Evolutionary conservation across 1,140 invertebrate species (phyloP).

Genomic region (Drosophila nigrodunni): DNA sequence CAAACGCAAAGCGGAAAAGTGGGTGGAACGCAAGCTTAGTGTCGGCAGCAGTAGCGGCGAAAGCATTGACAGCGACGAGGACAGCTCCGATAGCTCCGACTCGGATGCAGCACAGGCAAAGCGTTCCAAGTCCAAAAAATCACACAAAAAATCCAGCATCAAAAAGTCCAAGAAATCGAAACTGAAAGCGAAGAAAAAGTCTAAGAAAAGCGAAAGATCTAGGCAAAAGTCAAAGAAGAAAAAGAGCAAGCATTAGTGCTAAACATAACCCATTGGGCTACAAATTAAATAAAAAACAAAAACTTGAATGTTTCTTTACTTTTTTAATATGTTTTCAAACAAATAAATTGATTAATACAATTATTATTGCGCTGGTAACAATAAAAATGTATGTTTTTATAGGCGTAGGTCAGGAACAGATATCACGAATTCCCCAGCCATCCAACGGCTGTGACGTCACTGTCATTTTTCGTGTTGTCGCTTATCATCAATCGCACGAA

Average conservation of each 20-base stretch:
- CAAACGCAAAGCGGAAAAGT: conserved; percentile 58
- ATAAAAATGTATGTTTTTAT: no score
- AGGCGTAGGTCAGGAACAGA: conserved; percentile 4
- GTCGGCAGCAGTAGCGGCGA: conserved; percentile 28
- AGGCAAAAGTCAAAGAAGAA: conserved; percentile 65
- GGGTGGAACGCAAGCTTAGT: conserved; percentile 61
- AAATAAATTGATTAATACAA: not conserved
- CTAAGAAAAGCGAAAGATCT: conserved; percentile 71
- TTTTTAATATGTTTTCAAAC: no score
- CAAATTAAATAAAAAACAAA: not conserved
- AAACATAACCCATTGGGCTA: not conserved
- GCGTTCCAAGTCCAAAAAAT: conserved; percentile 57
- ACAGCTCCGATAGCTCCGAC: conserved; percentile 49
- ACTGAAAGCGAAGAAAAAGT: conserved; percentile 70
- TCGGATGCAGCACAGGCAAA: conserved; percentile 29
- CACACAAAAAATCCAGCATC: conserved; percentile 56
- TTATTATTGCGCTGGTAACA: not conserved
- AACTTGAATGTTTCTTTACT: not conserved
- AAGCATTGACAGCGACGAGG: conserved; percentile 46
- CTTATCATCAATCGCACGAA: not conserved
- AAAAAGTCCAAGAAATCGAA: conserved; percentile 71
- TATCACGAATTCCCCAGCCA: not conserved
- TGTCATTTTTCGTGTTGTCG: not conserved
- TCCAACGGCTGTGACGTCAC: not conserved
- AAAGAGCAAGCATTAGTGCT: conserved; percentile 57